Conservation (phyloP, 2,113 vertebrate genomes). For the Oreochromis niloticus region DNA sequence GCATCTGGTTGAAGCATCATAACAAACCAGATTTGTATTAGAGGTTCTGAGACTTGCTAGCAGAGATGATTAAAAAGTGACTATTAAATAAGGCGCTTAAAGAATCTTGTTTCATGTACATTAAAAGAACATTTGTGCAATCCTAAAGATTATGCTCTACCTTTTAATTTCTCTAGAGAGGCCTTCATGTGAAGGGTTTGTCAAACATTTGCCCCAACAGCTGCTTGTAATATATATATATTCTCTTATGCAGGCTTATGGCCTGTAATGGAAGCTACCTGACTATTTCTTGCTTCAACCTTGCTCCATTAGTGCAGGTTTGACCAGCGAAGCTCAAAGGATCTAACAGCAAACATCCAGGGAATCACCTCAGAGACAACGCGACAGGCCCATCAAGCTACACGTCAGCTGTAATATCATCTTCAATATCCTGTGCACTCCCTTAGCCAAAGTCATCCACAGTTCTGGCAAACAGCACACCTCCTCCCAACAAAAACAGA, state of each 20-base stretch:
- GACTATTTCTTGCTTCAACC: neutral
- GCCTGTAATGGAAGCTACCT: neutral
- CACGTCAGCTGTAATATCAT: slow-evolving; percentile 7
- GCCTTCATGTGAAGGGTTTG: fast-evolving
- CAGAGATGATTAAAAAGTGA: neutral
- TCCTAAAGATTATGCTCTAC: neutral
- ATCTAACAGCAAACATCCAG: slow-evolving; percentile 9
- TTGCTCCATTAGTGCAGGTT: neutral
- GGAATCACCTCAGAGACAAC: slow-evolving; percentile 26
- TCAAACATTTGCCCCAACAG: neutral
- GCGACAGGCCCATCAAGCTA: neutral
- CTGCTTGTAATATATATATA: neutral
- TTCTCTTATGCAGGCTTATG: neutral
- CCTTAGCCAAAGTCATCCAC: neutral
- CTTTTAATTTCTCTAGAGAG: neutral
- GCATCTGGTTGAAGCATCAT: neutral
- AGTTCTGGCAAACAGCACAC: neutral
- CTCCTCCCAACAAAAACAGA: neutral
- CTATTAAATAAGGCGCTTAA: neutral
- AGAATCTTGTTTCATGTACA: neutral
- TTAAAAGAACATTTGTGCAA: neutral
- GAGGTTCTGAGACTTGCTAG: neutral
- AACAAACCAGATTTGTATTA: neutral
- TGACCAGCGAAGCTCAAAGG: neutral
- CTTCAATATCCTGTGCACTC: slow-evolving; percentile 25